Evolutionary conservation across 64 coral and sea anemone genomes (phyloP).

Genomic region (Stichodactyla mertensii): DNA sequence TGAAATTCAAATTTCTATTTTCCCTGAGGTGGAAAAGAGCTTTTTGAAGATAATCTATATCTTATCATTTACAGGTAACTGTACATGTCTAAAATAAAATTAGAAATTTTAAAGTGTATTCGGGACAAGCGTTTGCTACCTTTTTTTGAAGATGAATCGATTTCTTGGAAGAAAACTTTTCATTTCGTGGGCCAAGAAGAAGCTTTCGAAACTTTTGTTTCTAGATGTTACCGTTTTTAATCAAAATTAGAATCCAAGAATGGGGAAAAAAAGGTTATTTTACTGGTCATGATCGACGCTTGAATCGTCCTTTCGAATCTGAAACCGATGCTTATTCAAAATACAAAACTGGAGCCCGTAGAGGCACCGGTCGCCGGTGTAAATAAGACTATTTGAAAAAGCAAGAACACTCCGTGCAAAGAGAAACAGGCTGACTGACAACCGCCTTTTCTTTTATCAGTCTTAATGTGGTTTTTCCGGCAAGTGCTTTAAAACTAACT

Average conservation of each 20-base stretch:
- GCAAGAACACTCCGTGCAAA: too few relatives aligned
- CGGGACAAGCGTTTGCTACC: not conserved
- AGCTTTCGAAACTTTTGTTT: not conserved
- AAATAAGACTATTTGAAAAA: too few relatives aligned
- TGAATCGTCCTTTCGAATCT: not conserved
- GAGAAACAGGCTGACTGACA: not conserved
- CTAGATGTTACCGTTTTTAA: not conserved
- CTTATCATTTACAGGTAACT: not conserved
- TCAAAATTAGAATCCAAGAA: not conserved
- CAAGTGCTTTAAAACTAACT: not conserved
- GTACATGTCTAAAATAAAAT: not conserved
- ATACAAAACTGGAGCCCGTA: not conserved
- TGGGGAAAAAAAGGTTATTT: not conserved
- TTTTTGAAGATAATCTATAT: not conserved
- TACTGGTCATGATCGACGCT: not conserved
- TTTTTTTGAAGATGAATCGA: not conserved
- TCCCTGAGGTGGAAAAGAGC: not conserved
- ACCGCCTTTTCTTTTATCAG: not conserved
- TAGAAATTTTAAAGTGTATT: not conserved
- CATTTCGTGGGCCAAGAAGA: not conserved
- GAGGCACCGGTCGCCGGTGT: too few relatives aligned
- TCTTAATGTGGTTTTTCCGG: not conserved
- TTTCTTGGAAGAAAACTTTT: not conserved
- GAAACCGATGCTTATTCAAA: not conserved
- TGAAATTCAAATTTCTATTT: slow-evolving; percentile 1